A percentile compares a stretch with the other conserved stretches of the same genome.
Evolutionary conservation across 2,797 vertebrate genomes (phyloP).

Genomic region (Oreortyx pictus): DNA sequence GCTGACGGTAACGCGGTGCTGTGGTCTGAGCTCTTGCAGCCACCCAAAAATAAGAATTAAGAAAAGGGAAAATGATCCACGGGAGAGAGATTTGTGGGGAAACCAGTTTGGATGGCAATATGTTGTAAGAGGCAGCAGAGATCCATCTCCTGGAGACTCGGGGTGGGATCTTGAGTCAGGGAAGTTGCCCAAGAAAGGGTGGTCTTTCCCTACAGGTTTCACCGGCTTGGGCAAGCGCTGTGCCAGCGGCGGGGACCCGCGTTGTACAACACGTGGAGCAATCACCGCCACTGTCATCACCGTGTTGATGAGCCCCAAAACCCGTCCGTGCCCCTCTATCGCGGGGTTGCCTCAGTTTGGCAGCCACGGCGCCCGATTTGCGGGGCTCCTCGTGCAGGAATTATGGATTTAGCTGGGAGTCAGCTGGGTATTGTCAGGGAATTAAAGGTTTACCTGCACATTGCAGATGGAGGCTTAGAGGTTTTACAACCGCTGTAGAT

Average conservation of each 20-base stretch:
- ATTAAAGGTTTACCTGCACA: constrained; percentile 52
- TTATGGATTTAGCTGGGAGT: constrained; percentile 45
- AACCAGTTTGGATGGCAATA: constrained; percentile 44
- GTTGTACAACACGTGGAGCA: constrained; percentile 29
- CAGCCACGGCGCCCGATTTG: background rate
- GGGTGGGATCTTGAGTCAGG: constrained; percentile 63
- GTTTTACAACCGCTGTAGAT: constrained; percentile 24
- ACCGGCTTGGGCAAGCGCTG: constrained; percentile 47
- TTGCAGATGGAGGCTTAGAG: constrained; percentile 41
- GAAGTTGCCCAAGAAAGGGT: constrained; percentile 49
- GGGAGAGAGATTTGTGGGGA: background rate
- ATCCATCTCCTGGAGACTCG: background rate
- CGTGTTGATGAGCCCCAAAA: background rate
- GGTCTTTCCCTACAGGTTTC: constrained; percentile 44
- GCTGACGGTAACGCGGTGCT: rapidly evolving
- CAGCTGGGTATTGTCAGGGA: constrained; percentile 17
- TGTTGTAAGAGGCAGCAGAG: constrained; percentile 51
- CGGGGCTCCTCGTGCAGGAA: rapidly evolving
- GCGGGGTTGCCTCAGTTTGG: background rate
- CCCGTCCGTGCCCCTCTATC: background rate
- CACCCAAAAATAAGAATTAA: background rate
- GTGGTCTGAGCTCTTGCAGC: rapidly evolving
- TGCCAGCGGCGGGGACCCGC: constrained; percentile 35
- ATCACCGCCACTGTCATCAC: constrained; percentile 41
- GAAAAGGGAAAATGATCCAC: rapidly evolving